A percentile compares a stretch with the other conserved stretches of the same genome.
phyloP scores from a whole-genome alignment of 2,888 invertebrate genomes.

The Patella depressa region DNA sequence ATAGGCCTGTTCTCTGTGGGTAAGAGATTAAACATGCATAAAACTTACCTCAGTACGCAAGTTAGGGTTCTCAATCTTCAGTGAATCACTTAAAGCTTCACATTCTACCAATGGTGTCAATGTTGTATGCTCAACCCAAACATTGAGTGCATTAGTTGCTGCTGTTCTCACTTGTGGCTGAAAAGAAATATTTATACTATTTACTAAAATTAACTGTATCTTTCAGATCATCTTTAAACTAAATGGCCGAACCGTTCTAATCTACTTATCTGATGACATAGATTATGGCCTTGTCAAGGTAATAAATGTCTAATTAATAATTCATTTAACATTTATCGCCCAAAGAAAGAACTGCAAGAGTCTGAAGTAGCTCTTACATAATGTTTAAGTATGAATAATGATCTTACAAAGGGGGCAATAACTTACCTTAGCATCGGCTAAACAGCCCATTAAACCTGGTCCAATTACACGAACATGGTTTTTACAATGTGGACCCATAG shows the following conservation, averaged over 20 bases:
- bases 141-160: conserved; percentile 86
- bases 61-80: conserved; percentile 86
- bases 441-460: conserved; percentile 82
- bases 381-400: not conserved
- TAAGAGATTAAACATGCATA: not conserved
- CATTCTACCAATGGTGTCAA: conserved; percentile 84
- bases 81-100: conserved; percentile 89
- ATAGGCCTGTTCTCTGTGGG: not conserved
- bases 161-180: conserved; percentile 86
- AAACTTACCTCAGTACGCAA: conserved; percentile 79
- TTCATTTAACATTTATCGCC: too few relatives aligned
- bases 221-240: too few relatives aligned
- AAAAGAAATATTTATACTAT: conserved; percentile 20
- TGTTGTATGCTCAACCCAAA: conserved; percentile 85
- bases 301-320: too few relatives aligned
- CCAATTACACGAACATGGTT: conserved; percentile 85
- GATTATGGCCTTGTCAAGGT: too few relatives aligned
- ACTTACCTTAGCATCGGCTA: conserved; percentile 81
- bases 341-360: too few relatives aligned
- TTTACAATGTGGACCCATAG: conserved; percentile 86
- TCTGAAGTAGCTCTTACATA: too few relatives aligned
- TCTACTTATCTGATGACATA: too few relatives aligned
- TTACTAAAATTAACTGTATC: too few relatives aligned
- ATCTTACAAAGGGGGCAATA: not conserved
- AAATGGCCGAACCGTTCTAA: too few relatives aligned